Percentiles rank a stretch among this genome's conserved stretches.
Conservation (phyloP, 2,888 invertebrate genomes). For the Ophraella communa region DNA sequence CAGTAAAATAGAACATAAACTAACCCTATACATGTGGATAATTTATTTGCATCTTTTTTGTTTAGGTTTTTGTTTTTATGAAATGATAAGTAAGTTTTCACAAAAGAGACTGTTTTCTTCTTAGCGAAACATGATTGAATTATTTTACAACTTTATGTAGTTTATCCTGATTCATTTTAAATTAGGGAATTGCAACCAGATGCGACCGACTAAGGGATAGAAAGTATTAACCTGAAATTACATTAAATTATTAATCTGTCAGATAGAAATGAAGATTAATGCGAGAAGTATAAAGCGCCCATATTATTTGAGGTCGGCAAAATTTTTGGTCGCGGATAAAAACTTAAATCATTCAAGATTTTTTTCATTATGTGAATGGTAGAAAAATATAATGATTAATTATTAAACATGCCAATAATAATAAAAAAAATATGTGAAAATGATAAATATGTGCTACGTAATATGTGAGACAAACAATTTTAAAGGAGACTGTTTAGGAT, state of each 20-base stretch:
- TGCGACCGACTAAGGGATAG: conserved; percentile 53
- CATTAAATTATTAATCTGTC: conserved; percentile 55
- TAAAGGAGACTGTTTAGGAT: too few species aligned
- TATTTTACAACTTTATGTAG: conserved; percentile 5
- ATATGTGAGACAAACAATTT: too few species aligned
- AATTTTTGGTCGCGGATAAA: not conserved
- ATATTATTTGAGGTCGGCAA: conserved; percentile 4
- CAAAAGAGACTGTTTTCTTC: not conserved
- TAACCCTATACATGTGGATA: too few species aligned
- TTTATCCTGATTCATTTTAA: conserved; percentile 46
- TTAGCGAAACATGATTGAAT: not conserved
- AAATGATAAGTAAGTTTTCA: not conserved
- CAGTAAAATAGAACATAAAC: too few species aligned
- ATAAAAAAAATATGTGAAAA: too few species aligned
- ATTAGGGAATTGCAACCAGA: conserved; percentile 56
- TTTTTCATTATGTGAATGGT: not conserved
- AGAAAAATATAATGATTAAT: not conserved
- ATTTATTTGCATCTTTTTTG: too few species aligned
- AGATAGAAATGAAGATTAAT: conserved; percentile 30
- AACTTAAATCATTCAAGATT: not conserved
- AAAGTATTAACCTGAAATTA: conserved; percentile 59
- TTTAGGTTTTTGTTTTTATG: too few species aligned
- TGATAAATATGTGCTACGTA: too few species aligned
- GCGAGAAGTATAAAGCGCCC: conserved; percentile 8
- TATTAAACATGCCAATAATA: too few species aligned